Base-by-base conservation (phyloP, 2,888 invertebrate species). In the Volucella bombylans region DNA sequence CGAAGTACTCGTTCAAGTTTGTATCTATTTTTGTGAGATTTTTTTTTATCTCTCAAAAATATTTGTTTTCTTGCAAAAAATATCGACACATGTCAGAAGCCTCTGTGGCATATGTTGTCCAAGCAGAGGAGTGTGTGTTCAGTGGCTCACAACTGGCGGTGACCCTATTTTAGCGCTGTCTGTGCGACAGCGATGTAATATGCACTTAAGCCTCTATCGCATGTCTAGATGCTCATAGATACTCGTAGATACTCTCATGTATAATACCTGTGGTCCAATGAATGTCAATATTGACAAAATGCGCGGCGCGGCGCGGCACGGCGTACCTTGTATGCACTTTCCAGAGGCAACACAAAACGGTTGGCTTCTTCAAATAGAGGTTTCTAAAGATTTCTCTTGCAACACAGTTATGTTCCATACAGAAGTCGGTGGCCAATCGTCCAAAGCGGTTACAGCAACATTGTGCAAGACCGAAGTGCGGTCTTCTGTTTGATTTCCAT, bases 351-450 rank as follows among this genome's bases (percentile, higher is more conserved):
- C 72, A 62, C 45, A 54, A 43, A 47, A 38, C 55, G 57, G 57
- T 69, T 59, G 49, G 41, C 38, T 38, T 9, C 11, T 39, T 39
- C 14, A 39, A 57, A 55, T 55, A 55, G 39, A 12, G 43, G 57
- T 76, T 67, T 76, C 67, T 15, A 59, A 59, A 76, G 74, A 67
- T 76, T 61, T 76, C 76, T 68, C 76, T 67, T 57, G 65, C 74
- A 43, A 49, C 49, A 64, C 38, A 23, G 18, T 9, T n/a, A 10
- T 41, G 12, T 23, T 12, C 15, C 6, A 31, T 6, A 31, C 31
- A 31, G 31, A 31, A 31, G 31, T 31, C 31, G 31, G 6, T 31
- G 31, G 31, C 31, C 31, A 18, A 1, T 6, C 31, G 31, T 31
- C 31, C 31, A 31, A 31, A 31, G 31, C 18, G 11, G 39, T 65